phyloP scores from a whole-genome alignment of 2,797 vertebrate genomes.

The Sebastes steindachneri region DNA sequence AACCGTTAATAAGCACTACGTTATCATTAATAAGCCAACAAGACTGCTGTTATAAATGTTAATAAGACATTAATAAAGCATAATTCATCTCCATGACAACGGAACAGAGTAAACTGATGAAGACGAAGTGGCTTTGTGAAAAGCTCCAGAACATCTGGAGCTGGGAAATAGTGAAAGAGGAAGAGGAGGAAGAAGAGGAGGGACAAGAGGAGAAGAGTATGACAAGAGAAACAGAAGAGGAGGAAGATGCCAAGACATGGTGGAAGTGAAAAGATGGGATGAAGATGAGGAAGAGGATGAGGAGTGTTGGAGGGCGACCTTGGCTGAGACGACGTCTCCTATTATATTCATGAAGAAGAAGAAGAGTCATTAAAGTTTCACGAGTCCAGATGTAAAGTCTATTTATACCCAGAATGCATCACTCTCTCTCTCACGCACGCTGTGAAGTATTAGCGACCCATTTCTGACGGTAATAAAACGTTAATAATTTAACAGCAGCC shows the following conservation, averaged over 20 bases:
- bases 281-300: neutral
- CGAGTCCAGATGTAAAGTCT: slow-evolving; percentile 54
- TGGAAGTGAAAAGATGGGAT: neutral
- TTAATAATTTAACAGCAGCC: slow-evolving; percentile 74
- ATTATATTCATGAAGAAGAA: slow-evolving; percentile 62
- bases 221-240: neutral
- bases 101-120: neutral
- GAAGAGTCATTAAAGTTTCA: slow-evolving; percentile 71
- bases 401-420: slow-evolving; percentile 59
- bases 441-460: slow-evolving; percentile 47
- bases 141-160: no score
- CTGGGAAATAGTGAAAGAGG: neutral
- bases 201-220: neutral
- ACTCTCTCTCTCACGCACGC: neutral
- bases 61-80: neutral
- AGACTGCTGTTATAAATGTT: neutral
- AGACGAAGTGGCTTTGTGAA: no score
- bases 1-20: no score
- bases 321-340: slow-evolving; percentile 31
- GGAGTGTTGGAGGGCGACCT: slow-evolving; percentile 37
- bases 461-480: slow-evolving; percentile 68
- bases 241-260: neutral
- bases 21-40: no score
- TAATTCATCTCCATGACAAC: no score
- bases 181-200: neutral